Conservation (phyloP, 2,888 invertebrate genomes). For the Parelbella ahira region DNA sequence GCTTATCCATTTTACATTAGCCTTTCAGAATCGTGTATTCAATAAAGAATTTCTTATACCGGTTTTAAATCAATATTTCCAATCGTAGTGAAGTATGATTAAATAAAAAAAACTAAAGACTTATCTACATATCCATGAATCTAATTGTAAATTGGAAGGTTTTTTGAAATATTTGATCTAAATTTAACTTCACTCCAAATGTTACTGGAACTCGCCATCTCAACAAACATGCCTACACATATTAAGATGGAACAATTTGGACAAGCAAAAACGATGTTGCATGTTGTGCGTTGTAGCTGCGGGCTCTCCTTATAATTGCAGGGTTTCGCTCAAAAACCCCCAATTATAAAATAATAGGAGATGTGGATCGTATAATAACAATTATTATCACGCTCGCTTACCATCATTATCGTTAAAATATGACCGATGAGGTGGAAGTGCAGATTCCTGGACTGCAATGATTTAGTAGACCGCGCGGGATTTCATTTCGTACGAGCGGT, state of each 20-base stretch:
- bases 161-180: no score
- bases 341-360: conserved; percentile 81
- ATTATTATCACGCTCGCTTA: conserved; percentile 78
- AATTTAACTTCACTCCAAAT: no score
- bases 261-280: conserved; percentile 70
- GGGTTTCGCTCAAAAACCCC: conserved; percentile 79
- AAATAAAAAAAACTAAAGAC: no score
- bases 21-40: no score
- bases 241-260: conserved; percentile 66
- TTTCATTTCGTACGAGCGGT: background rate
- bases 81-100: no score
- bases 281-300: conserved; percentile 65
- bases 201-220: no score
- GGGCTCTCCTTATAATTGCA: conserved; percentile 78
- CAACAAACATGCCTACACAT: no score
- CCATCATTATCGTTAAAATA: conserved; percentile 77
- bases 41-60: no score
- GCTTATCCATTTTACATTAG: no score
- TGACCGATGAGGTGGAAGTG: conserved; percentile 59
- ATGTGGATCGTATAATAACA: conserved; percentile 80
- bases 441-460: conserved; percentile 60
- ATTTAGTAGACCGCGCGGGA: conserved; percentile 28
- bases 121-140: no score
- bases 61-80: no score
- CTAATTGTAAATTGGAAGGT: no score